phyloP scores from a whole-genome alignment of 1,140 invertebrate species.

The Prorops nasuta region DNA sequence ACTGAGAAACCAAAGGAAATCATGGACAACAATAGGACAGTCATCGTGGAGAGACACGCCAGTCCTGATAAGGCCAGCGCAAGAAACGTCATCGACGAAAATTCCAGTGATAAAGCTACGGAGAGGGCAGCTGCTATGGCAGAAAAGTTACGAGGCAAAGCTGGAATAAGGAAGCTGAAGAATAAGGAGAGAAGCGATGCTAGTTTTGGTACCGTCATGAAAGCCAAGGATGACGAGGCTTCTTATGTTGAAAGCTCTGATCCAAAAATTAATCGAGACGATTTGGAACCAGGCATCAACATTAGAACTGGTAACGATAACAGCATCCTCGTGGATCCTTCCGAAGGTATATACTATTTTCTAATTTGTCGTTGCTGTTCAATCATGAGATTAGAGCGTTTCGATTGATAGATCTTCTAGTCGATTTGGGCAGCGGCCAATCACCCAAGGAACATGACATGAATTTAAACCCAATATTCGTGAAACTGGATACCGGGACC shows the following conservation, averaged over 20 bases:
- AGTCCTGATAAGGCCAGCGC: too few species aligned
- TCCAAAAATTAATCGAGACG: slow-evolving; percentile 5
- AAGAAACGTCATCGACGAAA: too few species aligned
- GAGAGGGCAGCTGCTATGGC: neutral
- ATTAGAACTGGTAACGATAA: neutral
- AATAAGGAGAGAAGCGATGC: neutral
- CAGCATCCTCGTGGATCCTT: neutral
- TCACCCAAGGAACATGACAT: slow-evolving; percentile 20
- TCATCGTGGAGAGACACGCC: too few species aligned
- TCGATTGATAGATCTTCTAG: slow-evolving; percentile 19
- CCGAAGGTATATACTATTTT: slow-evolving; percentile 5
- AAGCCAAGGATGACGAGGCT: neutral
- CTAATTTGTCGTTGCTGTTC: too few species aligned
- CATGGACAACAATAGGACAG: too few species aligned
- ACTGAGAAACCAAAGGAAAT: neutral
- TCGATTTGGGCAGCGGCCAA: slow-evolving; percentile 30
- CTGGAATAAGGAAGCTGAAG: neutral
- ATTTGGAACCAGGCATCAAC: neutral
- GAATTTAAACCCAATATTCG: slow-evolving; percentile 11
- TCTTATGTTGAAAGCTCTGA: slow-evolving; percentile 6
- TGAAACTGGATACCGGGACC: slow-evolving; percentile 6
- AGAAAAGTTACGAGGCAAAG: neutral
- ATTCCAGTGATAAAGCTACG: too few species aligned
- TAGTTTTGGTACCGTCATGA: neutral
- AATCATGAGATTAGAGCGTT: neutral